Conservation (phyloP, 2,113 vertebrate genomes). For the Lepisosteus oculatus region DNA sequence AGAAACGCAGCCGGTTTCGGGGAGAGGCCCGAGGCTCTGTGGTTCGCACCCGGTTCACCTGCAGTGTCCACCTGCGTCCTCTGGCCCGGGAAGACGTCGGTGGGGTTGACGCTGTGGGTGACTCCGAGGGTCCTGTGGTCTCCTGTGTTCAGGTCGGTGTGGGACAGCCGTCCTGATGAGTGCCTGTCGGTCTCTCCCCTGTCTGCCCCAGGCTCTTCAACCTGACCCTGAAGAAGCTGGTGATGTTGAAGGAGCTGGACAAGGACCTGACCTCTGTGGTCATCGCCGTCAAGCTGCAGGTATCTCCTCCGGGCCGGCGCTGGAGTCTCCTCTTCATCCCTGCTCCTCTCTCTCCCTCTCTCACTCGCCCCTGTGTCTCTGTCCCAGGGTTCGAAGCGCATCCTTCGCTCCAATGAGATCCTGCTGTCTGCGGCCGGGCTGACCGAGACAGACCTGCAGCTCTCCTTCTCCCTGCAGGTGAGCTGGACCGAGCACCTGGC, state of each 20-base stretch:
- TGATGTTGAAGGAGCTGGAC: conserved; percentile 79
- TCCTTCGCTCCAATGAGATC: conserved; percentile 90
- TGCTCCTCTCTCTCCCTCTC: conserved; percentile 5
- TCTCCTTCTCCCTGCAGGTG: conserved; percentile 89
- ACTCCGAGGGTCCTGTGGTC: no score
- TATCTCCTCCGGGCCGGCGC: neutral
- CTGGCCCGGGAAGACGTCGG: no score
- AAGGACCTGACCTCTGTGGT: conserved; percentile 89
- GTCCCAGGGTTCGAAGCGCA: conserved; percentile 83
- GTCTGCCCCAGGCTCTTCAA: conserved; percentile 74
- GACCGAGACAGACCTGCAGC: conserved; percentile 83
- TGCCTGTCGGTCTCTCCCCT: neutral
- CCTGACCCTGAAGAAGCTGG: conserved; percentile 84
- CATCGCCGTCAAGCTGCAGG: conserved; percentile 90
- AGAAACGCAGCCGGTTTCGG: no score
- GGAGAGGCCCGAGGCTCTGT: no score
- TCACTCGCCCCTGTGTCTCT: conserved; percentile 8
- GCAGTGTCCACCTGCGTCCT: no score
- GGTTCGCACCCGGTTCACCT: no score
- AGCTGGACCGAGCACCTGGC: neutral
- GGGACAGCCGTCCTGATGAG: no score
- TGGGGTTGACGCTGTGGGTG: no score
- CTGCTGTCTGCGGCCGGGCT: conserved; percentile 77
- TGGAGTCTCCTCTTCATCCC: neutral
- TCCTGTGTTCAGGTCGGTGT: no score